Evolutionary conservation across 1,140 invertebrate genomes (phyloP).

Genomic region (Drosophila fuyamai): DNA sequence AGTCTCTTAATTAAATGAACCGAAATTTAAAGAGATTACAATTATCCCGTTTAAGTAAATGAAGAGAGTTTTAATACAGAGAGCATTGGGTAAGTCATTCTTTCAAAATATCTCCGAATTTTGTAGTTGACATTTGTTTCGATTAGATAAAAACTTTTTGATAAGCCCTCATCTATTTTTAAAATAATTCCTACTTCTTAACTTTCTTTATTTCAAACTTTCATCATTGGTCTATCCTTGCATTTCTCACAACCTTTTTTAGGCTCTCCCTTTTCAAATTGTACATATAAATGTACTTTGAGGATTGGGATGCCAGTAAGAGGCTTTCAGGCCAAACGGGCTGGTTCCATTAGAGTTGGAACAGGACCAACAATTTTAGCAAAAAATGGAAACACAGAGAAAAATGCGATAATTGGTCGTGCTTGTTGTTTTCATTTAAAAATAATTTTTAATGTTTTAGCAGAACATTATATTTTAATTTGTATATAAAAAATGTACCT

Average conservation of each 20-base stretch:
- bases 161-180: neutral
- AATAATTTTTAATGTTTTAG: too few relatives aligned
- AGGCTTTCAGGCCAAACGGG: constrained; percentile 28
- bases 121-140: too few relatives aligned
- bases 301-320: constrained; percentile 14
- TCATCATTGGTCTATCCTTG: neutral
- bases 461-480: too few relatives aligned
- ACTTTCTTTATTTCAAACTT: neutral
- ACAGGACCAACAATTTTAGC: neutral
- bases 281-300: constrained; percentile 9
- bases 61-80: constrained; percentile 11
- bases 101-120: neutral
- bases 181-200: neutral
- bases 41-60: constrained; percentile 17
- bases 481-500: too few relatives aligned
- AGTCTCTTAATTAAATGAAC: constrained; percentile 14
- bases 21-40: constrained; percentile 27
- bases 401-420: neutral
- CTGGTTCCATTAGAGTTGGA: constrained; percentile 12
- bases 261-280: neutral
- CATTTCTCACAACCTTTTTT: too few relatives aligned
- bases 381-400: neutral
- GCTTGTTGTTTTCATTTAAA: too few relatives aligned
- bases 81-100: constrained; percentile 15
- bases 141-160: too few relatives aligned